Conservation (phyloP, 2,888 invertebrate genomes). For the Athalia cordata region DNA sequence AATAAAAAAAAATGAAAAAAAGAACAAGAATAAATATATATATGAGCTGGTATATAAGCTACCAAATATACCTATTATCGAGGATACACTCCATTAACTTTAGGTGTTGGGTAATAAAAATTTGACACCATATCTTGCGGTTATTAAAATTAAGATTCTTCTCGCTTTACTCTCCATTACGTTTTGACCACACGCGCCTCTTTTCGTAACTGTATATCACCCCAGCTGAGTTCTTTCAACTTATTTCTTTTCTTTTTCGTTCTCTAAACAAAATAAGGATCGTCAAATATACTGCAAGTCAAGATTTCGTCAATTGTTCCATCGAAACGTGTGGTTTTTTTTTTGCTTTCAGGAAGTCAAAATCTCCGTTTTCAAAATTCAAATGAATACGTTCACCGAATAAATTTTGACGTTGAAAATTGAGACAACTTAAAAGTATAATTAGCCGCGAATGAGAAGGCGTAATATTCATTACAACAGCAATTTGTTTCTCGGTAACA, state of each 20-base stretch:
- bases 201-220: slow-evolving; percentile 18
- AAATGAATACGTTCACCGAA: too few species aligned
- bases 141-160: slow-evolving; percentile 39
- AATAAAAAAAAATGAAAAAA: neutral
- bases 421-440: slow-evolving; percentile 24
- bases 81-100: slow-evolving; percentile 35
- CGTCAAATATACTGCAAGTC: too few species aligned
- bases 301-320: too few species aligned
- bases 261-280: neutral
- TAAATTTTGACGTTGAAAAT: neutral
- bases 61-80: slow-evolving; percentile 33
- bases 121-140: slow-evolving; percentile 38
- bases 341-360: too few species aligned
- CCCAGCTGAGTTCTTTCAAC: neutral
- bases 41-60: neutral
- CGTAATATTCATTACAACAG: slow-evolving; percentile 64
- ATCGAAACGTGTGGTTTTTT: too few species aligned
- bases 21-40: neutral
- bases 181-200: neutral
- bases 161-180: neutral
- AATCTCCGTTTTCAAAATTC: too few species aligned
- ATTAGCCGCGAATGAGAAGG: slow-evolving; percentile 56
- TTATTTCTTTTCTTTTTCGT: neutral
- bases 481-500: slow-evolving; percentile 61
- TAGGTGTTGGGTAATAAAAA: slow-evolving; percentile 23